Evolutionary conservation across 2,113 vertebrate genomes (phyloP).

Genomic region (Aldabrachelys gigantea): DNA sequence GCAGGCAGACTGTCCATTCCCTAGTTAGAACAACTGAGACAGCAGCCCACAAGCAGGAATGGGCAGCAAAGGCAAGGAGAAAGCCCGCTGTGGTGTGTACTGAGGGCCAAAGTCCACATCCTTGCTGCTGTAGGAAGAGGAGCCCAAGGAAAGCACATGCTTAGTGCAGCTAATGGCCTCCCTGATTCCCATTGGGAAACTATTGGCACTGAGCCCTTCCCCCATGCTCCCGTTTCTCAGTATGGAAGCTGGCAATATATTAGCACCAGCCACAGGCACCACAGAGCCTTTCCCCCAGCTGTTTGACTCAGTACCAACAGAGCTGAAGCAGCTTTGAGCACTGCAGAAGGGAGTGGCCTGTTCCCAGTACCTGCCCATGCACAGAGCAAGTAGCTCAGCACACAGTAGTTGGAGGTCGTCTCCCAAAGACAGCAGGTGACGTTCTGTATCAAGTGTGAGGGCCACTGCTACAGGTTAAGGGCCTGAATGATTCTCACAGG

Average conservation of each 20-base stretch:
- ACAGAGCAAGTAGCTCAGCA: background rate
- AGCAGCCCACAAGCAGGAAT: too few species aligned
- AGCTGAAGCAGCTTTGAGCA: rapidly evolving
- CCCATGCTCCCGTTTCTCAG: background rate
- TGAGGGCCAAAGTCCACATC: background rate
- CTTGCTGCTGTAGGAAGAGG: rapidly evolving
- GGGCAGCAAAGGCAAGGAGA: too few species aligned
- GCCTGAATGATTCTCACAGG: background rate
- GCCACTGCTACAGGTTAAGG: background rate
- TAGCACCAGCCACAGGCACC: background rate
- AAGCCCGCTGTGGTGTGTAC: too few species aligned
- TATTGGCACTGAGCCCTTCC: rapidly evolving
- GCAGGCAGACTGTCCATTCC: too few species aligned
- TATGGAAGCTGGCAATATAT: background rate
- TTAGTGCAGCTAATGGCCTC: rapidly evolving
- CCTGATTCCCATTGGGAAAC: background rate
- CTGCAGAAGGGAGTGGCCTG: background rate
- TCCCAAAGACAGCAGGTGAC: background rate
- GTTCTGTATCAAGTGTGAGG: background rate
- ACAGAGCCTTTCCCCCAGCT: background rate
- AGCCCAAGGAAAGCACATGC: background rate
- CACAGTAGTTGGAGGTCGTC: background rate
- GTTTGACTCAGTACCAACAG: background rate
- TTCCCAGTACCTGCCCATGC: background rate
- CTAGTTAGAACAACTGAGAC: background rate